phyloP scores from a whole-genome alignment of 2,797 vertebrate genomes.

The Dendrocincla fuliginosa region DNA sequence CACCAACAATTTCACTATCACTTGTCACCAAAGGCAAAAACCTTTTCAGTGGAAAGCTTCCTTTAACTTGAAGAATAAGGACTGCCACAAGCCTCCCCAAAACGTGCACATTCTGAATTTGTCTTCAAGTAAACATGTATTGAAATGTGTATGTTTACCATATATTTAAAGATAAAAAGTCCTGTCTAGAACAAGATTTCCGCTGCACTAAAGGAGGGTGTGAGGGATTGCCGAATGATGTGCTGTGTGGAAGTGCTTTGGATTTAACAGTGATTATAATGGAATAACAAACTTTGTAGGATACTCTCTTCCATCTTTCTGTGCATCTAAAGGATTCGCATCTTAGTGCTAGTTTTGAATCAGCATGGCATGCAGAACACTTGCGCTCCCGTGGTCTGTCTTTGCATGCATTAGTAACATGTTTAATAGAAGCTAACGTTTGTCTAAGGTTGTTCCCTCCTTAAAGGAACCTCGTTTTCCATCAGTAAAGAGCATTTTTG shows the following conservation, averaged over 20 bases:
- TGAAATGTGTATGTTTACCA: background rate
- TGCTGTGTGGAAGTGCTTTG: background rate
- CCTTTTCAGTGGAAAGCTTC: background rate
- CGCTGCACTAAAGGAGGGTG: background rate
- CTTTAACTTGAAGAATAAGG: background rate
- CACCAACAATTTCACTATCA: background rate
- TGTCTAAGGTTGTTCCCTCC: background rate
- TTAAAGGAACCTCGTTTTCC: background rate
- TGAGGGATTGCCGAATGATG: rapidly evolving
- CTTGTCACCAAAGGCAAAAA: background rate
- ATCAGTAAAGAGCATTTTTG: background rate
- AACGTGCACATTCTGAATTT: background rate
- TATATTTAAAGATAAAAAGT: background rate
- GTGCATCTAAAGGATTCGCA: background rate
- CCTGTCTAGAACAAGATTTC: background rate
- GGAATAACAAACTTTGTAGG: background rate
- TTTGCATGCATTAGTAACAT: background rate
- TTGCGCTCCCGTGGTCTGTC: background rate
- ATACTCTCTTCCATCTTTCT: background rate
- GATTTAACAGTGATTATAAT: background rate
- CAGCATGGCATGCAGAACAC: background rate
- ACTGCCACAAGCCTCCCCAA: background rate
- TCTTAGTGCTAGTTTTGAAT: background rate
- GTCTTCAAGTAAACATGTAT: background rate
- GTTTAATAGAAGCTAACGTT: background rate